phyloP scores from a whole-genome alignment of 2,888 invertebrate genomes.

The Ceriagrion tenellum region DNA sequence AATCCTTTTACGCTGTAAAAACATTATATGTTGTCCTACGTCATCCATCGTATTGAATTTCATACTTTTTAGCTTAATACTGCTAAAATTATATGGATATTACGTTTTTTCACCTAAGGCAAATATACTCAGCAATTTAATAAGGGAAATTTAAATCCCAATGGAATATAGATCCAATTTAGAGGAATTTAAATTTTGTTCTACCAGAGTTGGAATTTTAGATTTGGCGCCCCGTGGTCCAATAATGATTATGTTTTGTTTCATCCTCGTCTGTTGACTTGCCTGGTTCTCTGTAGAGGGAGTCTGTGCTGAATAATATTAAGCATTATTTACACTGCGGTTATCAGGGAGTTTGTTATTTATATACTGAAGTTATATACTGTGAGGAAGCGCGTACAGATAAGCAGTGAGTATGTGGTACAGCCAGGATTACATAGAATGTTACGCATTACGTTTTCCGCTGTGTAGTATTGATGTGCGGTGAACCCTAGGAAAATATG shows the following conservation, averaged over 20 bases:
- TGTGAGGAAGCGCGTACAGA: background rate
- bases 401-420: background rate
- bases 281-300: background rate
- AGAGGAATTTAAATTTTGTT: background rate
- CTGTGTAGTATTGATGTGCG: slow-evolving; percentile 16
- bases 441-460: background rate
- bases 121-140: too few species aligned
- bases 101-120: too few species aligned
- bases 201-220: background rate
- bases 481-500: background rate
- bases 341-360: slow-evolving; percentile 29
- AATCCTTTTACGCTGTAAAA: too few species aligned
- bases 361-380: slow-evolving; percentile 22
- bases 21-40: too few species aligned
- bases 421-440: background rate
- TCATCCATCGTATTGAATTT: too few species aligned
- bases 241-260: slow-evolving; percentile 28
- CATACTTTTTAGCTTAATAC: too few species aligned
- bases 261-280: background rate
- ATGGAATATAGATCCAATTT: background rate
- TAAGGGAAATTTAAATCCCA: background rate
- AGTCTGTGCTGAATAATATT: slow-evolving; percentile 15
- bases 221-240: background rate
- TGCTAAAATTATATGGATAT: too few species aligned
- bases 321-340: slow-evolving; percentile 26